These are phyloP conservation scores for Anolis apletophallus DNA, from an alignment of 2,797 vertebrate genomes.

Conservation along the genomic window DNA sequence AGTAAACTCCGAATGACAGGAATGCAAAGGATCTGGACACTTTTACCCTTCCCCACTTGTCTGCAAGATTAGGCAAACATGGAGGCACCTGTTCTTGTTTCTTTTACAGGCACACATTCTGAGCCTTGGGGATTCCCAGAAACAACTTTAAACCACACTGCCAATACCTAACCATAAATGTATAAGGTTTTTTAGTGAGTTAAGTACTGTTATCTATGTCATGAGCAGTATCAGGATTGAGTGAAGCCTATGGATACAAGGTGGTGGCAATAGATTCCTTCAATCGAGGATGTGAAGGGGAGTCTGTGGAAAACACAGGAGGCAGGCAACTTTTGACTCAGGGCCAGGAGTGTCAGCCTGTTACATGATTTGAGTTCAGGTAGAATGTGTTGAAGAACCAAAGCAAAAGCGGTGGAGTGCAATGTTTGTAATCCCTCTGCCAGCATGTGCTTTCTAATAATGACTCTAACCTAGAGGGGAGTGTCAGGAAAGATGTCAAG, in stretches of 20 bases:
- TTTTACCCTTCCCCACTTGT: background rate
- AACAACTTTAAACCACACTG: background rate
- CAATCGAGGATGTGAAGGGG: background rate
- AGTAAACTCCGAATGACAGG: conserved; percentile 4
- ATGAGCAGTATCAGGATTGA: background rate
- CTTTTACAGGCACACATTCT: background rate
- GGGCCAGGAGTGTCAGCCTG: too few relatives aligned
- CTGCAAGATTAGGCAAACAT: background rate
- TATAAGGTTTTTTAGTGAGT: too few relatives aligned
- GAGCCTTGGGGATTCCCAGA: background rate
- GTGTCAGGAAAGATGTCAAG: conserved; percentile 29
- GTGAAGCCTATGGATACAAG: background rate
- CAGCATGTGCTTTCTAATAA: background rate
- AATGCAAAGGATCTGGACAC: background rate
- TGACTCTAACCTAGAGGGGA: conserved; percentile 12
- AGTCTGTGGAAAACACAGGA: background rate
- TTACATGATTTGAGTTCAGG: background rate
- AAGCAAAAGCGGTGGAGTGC: background rate
- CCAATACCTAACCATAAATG: background rate
- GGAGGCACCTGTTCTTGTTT: conserved; percentile 16
- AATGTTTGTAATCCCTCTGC: background rate
- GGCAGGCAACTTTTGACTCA: background rate
- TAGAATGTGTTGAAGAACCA: background rate
- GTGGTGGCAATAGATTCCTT: background rate
- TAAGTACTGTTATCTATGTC: background rate